Evolutionary conservation across 2,113 vertebrate species (phyloP), one percentile per base, ranked within the genome.

Genomic region (Hyla sarda): DNA sequence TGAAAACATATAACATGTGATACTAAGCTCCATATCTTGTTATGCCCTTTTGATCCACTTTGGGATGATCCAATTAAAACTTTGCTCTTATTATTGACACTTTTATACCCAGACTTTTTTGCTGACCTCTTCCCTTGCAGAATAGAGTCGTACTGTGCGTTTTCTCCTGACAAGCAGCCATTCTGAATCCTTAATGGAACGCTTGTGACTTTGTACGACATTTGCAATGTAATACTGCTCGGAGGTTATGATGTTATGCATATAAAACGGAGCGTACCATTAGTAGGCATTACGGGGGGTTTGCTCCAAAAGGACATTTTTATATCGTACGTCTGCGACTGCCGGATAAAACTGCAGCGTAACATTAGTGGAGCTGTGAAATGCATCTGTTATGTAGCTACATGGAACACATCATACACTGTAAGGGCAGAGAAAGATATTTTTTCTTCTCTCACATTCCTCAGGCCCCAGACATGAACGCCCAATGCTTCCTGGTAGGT

Each of bases 401-500:
- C 34, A 81, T 32, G 76, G 67, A 72, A 41, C 54, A 25, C 54
- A 80, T 62, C 56, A 80, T 45, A 69, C 77, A 30, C 54, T 23
- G 13, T 62, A 54, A 62, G 25, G 62, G 86, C 69, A 21, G n/a
- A 1, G n/a, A 73, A 41, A 65, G 41, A 85, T n/a, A 21, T 77
- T 1, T 79, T 54, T 21, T 30, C 21, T 67, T 78, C 85, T 83
- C 82, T 45, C 34, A 77, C 37, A 71, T 82, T 87, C 90, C 65
- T 7, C 82, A 17, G 88, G 88, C 87, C 65, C 76, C 84, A 86
- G 77, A n/a, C 87, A 89, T 87, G 91, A 74, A 86, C 89, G 91
- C 89, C 89, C 90, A 88, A 89, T 73, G 88, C 91, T 93, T 93
- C 92, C 92, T 93, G 92, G 91, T 77, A 88, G 90, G 90, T 87